Evolutionary conservation across 2,888 invertebrate species (phyloP).

Genomic region (Aromia moschata): DNA sequence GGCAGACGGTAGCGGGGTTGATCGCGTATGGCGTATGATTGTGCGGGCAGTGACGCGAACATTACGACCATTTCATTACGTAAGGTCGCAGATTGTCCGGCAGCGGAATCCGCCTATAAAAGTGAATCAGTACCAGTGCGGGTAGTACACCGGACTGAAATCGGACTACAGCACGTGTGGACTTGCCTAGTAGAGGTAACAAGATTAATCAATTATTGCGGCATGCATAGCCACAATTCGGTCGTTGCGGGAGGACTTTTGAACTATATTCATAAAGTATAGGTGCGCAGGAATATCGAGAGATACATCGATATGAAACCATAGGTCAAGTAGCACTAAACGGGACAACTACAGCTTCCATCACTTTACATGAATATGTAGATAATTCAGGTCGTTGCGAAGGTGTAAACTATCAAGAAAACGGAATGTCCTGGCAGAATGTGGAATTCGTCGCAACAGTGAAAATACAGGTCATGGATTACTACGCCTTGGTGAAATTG

Average conservation of each 20-base stretch:
- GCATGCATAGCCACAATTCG: constrained; percentile 33
- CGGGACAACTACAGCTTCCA: constrained; percentile 20
- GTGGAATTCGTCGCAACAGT: constrained; percentile 31
- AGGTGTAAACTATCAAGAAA: constrained; percentile 15
- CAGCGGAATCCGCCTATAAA: constrained; percentile 8
- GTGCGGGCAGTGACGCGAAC: constrained; percentile 18
- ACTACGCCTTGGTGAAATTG: constrained; percentile 24
- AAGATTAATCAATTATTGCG: constrained; percentile 23
- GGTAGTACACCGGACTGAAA: constrained; percentile 24
- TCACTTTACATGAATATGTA: constrained; percentile 25
- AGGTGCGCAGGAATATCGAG: constrained; percentile 28
- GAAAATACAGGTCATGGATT: constrained; percentile 29
- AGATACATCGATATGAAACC: constrained; percentile 25
- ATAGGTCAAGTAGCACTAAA: constrained; percentile 24
- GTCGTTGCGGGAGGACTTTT: constrained; percentile 30
- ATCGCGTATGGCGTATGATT: constrained; percentile 32
- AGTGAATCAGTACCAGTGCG: not conserved
- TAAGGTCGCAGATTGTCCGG: constrained; percentile 26
- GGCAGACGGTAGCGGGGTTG: not conserved
- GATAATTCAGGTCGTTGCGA: constrained; percentile 22
- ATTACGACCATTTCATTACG: constrained; percentile 16
- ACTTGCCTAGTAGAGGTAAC: constrained; percentile 33
- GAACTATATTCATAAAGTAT: too few species aligned
- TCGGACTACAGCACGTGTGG: constrained; percentile 13
- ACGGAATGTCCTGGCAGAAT: constrained; percentile 26